Percentiles rank a stretch among this genome's conserved stretches.
Conservation (phyloP, 1,140 invertebrate genomes). For the Wiebesia pumilae region DNA sequence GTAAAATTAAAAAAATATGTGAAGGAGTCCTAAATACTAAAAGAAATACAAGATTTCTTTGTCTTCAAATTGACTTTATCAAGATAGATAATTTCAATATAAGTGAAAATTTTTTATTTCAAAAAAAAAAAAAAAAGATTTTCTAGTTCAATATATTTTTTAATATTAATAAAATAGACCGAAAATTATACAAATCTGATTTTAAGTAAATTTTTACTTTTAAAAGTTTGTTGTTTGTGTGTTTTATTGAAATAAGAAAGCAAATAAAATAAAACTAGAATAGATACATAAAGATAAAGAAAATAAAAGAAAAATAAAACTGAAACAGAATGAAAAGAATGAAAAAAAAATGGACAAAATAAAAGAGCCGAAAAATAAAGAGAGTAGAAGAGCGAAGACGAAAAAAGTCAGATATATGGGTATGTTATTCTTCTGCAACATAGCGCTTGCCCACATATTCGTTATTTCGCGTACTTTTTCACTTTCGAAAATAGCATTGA, state of each 20-base stretch:
- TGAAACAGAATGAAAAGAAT: not conserved
- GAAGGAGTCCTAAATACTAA: not conserved
- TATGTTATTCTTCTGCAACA: not conserved
- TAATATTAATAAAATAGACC: not conserved
- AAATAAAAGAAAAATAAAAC: not conserved
- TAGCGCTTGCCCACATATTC: not conserved
- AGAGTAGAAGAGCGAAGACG: not conserved
- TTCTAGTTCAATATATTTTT: not conserved
- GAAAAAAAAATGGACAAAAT: not conserved
- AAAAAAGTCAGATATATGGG: not conserved
- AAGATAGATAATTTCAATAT: not conserved
- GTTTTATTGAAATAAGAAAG: not conserved
- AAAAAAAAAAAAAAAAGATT: not conserved
- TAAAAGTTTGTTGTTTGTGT: not conserved
- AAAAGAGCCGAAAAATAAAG: not conserved
- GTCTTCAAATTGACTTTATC: not conserved
- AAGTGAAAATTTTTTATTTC: not conserved
- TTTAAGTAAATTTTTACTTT: not conserved
- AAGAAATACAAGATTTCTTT: not conserved
- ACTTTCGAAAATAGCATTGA: not conserved
- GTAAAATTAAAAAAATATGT: not conserved
- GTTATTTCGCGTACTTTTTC: not conserved
- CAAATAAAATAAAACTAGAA: not conserved
- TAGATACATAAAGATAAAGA: not conserved
- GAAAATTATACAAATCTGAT: not conserved